These are phyloP conservation scores for Neoitamus cyanurus DNA, from an alignment of 2,888 invertebrate species.

Conservation along the genomic window DNA sequence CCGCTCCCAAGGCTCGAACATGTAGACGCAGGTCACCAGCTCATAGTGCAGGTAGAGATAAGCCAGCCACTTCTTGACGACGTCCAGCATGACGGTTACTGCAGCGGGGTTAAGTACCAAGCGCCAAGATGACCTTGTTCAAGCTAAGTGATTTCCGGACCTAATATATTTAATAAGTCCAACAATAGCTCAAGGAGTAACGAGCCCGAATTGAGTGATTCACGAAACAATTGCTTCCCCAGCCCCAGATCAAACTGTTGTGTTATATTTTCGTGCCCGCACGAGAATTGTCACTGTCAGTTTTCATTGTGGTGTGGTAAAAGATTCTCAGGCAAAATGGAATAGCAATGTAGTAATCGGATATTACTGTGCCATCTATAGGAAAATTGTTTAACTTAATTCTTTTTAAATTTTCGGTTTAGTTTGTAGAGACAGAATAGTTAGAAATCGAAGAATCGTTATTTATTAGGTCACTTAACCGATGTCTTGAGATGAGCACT, in stretches of 20 bases:
- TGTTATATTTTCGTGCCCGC: neutral
- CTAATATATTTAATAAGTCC: neutral
- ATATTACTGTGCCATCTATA: neutral
- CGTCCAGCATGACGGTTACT: constrained; percentile 48
- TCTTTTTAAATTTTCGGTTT: too few species aligned
- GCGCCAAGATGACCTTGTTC: neutral
- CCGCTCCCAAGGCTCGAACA: constrained; percentile 68
- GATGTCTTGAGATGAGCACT: too few species aligned
- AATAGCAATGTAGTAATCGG: neutral
- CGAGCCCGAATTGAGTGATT: neutral
- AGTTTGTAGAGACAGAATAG: too few species aligned
- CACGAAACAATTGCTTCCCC: neutral
- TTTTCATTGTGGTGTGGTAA: neutral
- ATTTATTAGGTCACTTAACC: too few species aligned
- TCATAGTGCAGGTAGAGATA: constrained; percentile 66
- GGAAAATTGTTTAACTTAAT: too few species aligned
- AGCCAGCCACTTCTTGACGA: constrained; percentile 55
- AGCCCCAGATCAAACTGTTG: too few species aligned
- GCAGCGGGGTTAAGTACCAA: neutral
- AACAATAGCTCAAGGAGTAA: neutral
- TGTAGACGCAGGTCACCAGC: constrained; percentile 66
- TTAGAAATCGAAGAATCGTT: too few species aligned
- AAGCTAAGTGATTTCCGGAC: neutral
- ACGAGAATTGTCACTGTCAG: neutral
- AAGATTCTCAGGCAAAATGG: neutral